Evolutionary conservation across 2,797 vertebrate species (phyloP).

Genomic region (Onychomys arenicola): DNA sequence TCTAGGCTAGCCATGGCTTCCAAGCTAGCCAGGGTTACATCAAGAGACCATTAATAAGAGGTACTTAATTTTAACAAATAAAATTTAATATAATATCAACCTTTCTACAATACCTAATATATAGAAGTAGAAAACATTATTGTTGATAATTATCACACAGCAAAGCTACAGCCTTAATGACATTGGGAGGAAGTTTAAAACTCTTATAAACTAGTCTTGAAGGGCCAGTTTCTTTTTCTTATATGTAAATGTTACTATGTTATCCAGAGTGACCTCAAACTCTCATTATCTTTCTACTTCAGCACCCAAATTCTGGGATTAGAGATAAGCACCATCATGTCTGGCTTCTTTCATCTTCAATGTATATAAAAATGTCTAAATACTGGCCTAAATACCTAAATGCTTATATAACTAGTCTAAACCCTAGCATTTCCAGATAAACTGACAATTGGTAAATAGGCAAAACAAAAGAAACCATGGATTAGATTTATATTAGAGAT

Average conservation of each 20-base stretch:
- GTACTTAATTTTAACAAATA: conserved; percentile 9
- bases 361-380: conserved; percentile 20
- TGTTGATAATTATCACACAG: background rate
- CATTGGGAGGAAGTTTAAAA: conserved; percentile 35
- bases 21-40: background rate
- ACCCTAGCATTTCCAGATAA: background rate
- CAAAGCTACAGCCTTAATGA: conserved; percentile 3
- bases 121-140: conserved; percentile 30
- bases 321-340: background rate
- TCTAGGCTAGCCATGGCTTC: background rate
- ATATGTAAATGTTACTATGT: background rate
- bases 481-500: conserved; percentile 43
- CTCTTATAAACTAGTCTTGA: background rate
- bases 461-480: conserved; percentile 16
- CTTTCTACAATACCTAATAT: conserved; percentile 17
- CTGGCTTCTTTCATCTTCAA: conserved; percentile 14
- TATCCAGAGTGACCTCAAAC: background rate
- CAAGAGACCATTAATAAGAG: background rate
- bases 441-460: conserved; percentile 34
- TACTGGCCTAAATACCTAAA: background rate
- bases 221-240: background rate
- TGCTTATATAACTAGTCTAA: conserved; percentile 11
- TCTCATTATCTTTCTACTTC: background rate
- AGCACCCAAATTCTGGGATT: background rate
- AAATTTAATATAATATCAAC: conserved; percentile 37